Evolutionary conservation across 2,113 vertebrate species (phyloP).

Genomic region (Cynoglossus semilaevis): DNA sequence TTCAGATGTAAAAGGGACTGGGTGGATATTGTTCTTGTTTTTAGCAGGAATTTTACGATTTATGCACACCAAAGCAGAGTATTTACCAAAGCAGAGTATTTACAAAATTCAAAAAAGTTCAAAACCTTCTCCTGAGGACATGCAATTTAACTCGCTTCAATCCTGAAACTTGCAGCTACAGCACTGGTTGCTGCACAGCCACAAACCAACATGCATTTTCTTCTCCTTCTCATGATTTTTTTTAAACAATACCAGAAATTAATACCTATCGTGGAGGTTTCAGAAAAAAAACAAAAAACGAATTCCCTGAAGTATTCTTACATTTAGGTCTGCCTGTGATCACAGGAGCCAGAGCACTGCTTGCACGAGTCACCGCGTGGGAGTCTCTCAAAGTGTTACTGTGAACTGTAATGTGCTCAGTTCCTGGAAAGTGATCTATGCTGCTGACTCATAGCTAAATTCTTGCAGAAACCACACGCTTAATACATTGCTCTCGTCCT

Average conservation of each 20-base stretch:
- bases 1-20: too few species aligned
- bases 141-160: too few species aligned
- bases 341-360: not conserved
- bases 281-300: constrained; percentile 11
- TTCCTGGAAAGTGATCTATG: constrained; percentile 70
- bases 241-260: not conserved
- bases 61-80: too few species aligned
- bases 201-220: not conserved
- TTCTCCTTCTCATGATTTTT: not conserved
- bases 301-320: constrained; percentile 12
- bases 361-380: not conserved
- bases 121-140: too few species aligned
- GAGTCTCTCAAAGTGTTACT: constrained; percentile 22
- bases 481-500: constrained; percentile 24
- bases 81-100: too few species aligned
- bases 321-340: constrained; percentile 10
- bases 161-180: not conserved
- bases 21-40: too few species aligned
- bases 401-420: constrained; percentile 46
- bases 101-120: too few species aligned
- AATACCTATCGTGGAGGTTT: not conserved
- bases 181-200: not conserved
- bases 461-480: constrained; percentile 45
- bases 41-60: too few species aligned
- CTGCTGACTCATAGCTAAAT: constrained; percentile 63